A percentile compares a stretch with the other conserved stretches of the same genome.
These are phyloP conservation scores for Hermodice carunculata DNA, from an alignment of 2,888 invertebrate genomes.

Conservation along the genomic window DNA sequence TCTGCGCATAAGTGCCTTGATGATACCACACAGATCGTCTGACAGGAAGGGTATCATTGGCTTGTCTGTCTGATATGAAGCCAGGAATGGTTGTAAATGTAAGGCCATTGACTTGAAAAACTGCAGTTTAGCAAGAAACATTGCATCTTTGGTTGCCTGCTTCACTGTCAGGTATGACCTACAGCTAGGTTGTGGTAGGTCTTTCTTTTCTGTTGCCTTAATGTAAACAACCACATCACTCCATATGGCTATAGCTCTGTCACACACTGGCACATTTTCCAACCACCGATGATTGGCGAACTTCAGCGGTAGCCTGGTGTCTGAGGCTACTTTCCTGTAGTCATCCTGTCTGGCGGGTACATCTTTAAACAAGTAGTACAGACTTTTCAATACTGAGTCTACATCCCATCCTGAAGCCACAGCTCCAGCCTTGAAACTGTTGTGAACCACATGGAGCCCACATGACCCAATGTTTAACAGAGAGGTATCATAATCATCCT, in stretches of 20 bases:
- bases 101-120: slow-evolving; percentile 20
- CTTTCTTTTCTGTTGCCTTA: background rate
- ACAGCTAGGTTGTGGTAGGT: slow-evolving; percentile 10
- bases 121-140: slow-evolving; percentile 4
- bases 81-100: slow-evolving; percentile 15
- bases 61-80: slow-evolving; percentile 24
- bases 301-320: background rate
- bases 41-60: slow-evolving; percentile 29
- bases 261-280: slow-evolving; percentile 24
- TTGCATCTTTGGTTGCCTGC: background rate
- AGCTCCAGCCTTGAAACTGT: background rate
- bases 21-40: slow-evolving; percentile 12
- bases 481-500: no score
- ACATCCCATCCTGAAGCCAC: background rate
- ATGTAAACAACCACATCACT: slow-evolving; percentile 14
- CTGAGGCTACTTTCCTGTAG: background rate
- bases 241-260: slow-evolving; percentile 25
- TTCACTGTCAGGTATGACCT: slow-evolving; percentile 1
- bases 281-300: slow-evolving; percentile 15
- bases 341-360: background rate
- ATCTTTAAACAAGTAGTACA: background rate
- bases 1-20: slow-evolving; percentile 8
- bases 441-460: background rate
- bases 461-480: background rate
- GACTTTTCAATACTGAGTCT: background rate